These are phyloP conservation scores for Hydropsyche betteni DNA, from an alignment of 2,888 invertebrate genomes.

Conservation along the genomic window DNA sequence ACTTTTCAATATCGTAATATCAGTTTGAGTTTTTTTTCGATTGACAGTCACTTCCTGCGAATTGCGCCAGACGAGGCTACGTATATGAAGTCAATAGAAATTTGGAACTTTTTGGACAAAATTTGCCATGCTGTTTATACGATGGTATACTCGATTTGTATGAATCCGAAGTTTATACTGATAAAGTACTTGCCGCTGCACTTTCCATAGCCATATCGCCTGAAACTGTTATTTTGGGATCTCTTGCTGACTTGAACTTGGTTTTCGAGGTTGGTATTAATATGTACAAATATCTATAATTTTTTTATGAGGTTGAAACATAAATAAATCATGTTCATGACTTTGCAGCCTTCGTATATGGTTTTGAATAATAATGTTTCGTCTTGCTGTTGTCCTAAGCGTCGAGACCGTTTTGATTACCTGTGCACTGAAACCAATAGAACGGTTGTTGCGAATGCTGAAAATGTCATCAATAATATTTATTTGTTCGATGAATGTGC, in stretches of 20 bases:
- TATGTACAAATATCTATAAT: too few relatives aligned
- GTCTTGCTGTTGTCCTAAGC: neutral
- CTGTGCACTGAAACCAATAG: neutral
- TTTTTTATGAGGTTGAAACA: too few relatives aligned
- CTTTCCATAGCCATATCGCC: neutral
- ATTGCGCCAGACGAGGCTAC: slow-evolving; percentile 4
- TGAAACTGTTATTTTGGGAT: neutral
- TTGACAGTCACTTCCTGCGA: neutral
- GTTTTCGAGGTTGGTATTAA: too few relatives aligned
- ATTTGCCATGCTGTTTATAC: neutral
- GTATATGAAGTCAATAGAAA: slow-evolving; percentile 18
- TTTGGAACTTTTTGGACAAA: neutral
- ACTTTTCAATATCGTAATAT: too few relatives aligned
- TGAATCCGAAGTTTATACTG: slow-evolving; percentile 2
- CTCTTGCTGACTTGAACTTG: neutral
- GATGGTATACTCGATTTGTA: slow-evolving; percentile 13
- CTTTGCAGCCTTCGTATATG: neutral
- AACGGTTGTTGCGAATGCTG: neutral
- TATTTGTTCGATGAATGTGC: neutral
- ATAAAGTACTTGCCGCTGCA: slow-evolving; percentile 20
- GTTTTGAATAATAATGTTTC: neutral
- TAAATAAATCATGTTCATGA: neutral
- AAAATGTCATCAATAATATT: neutral
- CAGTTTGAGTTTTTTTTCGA: too few relatives aligned
- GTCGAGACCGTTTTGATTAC: neutral